Evolutionary conservation across 1,140 invertebrate species (phyloP).

Genomic region (Drosophila melanica): DNA sequence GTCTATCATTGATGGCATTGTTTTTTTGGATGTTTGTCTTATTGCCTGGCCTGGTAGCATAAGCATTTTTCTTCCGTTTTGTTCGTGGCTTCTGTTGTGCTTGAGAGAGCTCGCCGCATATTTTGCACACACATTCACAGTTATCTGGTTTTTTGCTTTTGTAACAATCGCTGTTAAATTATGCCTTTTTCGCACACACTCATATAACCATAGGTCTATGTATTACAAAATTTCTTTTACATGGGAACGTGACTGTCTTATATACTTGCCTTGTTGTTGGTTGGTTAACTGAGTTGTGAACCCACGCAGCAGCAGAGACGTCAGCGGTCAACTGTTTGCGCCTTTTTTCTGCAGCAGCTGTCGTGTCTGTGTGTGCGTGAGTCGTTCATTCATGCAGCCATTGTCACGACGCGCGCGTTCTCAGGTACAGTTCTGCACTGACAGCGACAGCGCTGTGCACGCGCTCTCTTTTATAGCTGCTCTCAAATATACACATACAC

Average conservation of each 20-base stretch:
- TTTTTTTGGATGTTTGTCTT: slow-evolving; percentile 13
- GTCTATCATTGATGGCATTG: slow-evolving; percentile 23
- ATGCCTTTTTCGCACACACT: slow-evolving; percentile 22
- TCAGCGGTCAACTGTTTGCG: slow-evolving; percentile 57
- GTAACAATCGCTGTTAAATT: slow-evolving; percentile 69
- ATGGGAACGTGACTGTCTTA: slow-evolving; percentile 71
- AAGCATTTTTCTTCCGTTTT: slow-evolving; percentile 39
- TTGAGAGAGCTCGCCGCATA: slow-evolving; percentile 44
- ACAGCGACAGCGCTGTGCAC: slow-evolving; percentile 30
- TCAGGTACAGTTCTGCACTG: slow-evolving; percentile 73
- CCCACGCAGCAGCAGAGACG: slow-evolving; percentile 59
- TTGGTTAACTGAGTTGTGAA: slow-evolving; percentile 60
- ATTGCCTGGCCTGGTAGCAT: slow-evolving; percentile 10
- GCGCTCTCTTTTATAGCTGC: slow-evolving; percentile 17
- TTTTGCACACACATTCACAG: slow-evolving; percentile 70
- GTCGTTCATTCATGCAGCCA: slow-evolving; percentile 75
- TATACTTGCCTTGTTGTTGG: slow-evolving; percentile 60
- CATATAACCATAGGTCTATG: slow-evolving; percentile 23
- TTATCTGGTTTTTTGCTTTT: slow-evolving; percentile 63
- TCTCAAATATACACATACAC: slow-evolving; percentile 3
- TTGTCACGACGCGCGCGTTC: slow-evolving; percentile 58
- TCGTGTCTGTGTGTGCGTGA: slow-evolving; percentile 41
- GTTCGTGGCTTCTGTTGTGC: slow-evolving; percentile 43
- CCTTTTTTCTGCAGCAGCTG: slow-evolving; percentile 75
- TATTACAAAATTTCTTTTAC: slow-evolving; percentile 59